Base-by-base conservation (phyloP, 2,113 vertebrate species). In the Calyptomena viridis region DNA sequence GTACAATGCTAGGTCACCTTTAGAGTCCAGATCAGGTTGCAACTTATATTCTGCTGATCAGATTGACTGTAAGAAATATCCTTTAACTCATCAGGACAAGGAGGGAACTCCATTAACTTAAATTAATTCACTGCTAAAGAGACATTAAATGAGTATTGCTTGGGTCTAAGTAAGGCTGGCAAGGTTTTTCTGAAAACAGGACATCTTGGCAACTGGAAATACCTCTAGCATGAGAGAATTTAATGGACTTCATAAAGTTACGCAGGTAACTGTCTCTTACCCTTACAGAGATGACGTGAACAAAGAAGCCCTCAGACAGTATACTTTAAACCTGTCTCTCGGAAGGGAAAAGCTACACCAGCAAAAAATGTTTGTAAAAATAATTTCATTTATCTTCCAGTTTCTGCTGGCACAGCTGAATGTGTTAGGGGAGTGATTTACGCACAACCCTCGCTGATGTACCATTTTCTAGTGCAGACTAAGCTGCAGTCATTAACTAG, bases 321-420 rank as follows among this genome's bases (percentile, higher is more conserved):
- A 81, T 14, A 75, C 44, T 67, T 94, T 52, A 87, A 87, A 92
- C 33, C 80, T 46, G 47, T 24, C 53, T 89, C 47, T 86, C 84
- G 68, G 49, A 85, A 91, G 22, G 22, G 92, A 75, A 44, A 84
- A 89, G 91, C 83, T 84, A 75, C 73, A 78, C 60, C 49, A 91
- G 86, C 64, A 93, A 75, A 75, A 67, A 37, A 40, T 1, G 17
- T 75, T 46, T 39, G 46, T 4, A 4, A 2, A 44, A 84, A 93
- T 62, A 79, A 79, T 93, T 93, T 90, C 31, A 71, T 77, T 85
- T 95, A 77, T 63, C 52, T 58, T 96, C 55, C 42, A 74, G 72
- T 59, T 96, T 94, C 83, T 83, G 72, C 86, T 95, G 96, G 92
- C 93, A 52, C 84, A 93, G 82, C 94, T 67, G 42, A 88, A 86